A percentile compares a stretch with the other conserved stretches of the same genome.
Evolutionary conservation across 2,113 vertebrate species (phyloP).

Genomic region (Silurus asotus): DNA sequence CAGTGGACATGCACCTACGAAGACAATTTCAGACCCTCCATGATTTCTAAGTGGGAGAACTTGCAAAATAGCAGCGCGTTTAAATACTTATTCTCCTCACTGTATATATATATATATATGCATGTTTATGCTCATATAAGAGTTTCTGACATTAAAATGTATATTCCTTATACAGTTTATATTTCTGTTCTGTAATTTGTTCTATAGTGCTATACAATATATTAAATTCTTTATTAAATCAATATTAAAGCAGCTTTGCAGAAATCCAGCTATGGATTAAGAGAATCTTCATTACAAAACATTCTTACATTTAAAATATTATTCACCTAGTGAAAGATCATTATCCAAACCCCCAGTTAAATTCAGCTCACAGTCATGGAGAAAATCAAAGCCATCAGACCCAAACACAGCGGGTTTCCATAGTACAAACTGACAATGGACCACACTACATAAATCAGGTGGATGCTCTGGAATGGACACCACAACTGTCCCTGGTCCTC

Average conservation of each 20-base stretch:
- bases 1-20: too few species aligned
- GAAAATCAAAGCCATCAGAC: slow-evolving; percentile 54
- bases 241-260: background rate
- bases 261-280: background rate
- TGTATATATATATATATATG: too few species aligned
- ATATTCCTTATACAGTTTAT: too few species aligned
- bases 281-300: background rate
- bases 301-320: background rate
- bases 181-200: too few species aligned
- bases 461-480: background rate
- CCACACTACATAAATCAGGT: slow-evolving; percentile 59
- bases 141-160: too few species aligned
- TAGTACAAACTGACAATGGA: slow-evolving; percentile 50
- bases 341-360: background rate
- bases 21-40: too few species aligned
- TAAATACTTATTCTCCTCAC: too few species aligned
- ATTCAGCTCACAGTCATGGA: slow-evolving; percentile 62
- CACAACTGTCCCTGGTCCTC: background rate
- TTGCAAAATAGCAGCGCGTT: too few species aligned
- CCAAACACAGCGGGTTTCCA: slow-evolving; percentile 54
- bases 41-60: too few species aligned
- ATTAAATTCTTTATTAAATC: too few species aligned
- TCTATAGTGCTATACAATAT: too few species aligned
- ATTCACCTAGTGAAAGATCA: background rate
- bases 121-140: too few species aligned